Conservation (phyloP, 1,140 invertebrate species). For the Bombus picipes region DNA sequence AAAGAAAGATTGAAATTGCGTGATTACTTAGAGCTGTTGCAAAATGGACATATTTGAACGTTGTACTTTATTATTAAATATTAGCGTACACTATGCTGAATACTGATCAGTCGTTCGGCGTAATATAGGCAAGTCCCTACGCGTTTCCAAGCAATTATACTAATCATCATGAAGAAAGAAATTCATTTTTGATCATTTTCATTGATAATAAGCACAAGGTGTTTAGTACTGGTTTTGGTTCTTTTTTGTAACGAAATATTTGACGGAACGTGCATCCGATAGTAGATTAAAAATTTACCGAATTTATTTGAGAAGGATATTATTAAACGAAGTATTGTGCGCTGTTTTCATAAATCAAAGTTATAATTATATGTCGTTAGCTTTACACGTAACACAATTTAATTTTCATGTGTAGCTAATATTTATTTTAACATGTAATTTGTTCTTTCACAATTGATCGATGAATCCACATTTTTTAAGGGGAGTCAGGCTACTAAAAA, state of each 20-base stretch:
- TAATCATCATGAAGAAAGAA: conserved; percentile 5
- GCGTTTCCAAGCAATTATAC: conserved; percentile 30
- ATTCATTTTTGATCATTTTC: conserved; percentile 19
- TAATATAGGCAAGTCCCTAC: conserved; percentile 52
- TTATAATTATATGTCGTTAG: conserved; percentile 5
- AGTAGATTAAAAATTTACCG: background rate
- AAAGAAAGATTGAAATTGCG: conserved; percentile 9
- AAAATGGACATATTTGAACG: conserved; percentile 23
- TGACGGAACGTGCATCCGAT: background rate
- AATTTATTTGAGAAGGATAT: background rate
- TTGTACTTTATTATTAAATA: conserved; percentile 36
- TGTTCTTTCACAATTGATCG: background rate
- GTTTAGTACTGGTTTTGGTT: conserved; percentile 19
- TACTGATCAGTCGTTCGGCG: conserved; percentile 39
- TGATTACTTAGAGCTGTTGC: conserved; percentile 12
- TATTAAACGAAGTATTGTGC: conserved; percentile 7
- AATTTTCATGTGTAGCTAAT: background rate
- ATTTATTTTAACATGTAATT: conserved; percentile 9
- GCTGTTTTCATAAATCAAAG: conserved; percentile 23
- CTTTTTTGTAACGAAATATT: conserved; percentile 7
- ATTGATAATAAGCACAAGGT: conserved; percentile 27
- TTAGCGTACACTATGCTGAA: conserved; percentile 29
- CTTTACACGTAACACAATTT: background rate
- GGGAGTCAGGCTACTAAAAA: background rate
- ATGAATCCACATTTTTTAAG: background rate